Base-by-base conservation (phyloP, 2,797 vertebrate species). In the Anguilla megastoma region DNA sequence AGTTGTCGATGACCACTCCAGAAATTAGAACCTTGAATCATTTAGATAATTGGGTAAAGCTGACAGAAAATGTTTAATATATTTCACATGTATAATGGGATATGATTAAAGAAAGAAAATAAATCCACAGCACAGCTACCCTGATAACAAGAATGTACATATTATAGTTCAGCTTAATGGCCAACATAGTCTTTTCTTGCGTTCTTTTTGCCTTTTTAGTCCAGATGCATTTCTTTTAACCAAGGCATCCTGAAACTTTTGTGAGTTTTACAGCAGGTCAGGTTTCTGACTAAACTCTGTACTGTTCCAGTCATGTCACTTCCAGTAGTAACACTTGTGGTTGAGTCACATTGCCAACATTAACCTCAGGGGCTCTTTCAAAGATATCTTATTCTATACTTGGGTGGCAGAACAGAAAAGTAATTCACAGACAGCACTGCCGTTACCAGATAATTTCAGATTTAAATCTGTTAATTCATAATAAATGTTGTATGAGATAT, bases 1-100 rank as follows among this genome's bases (percentile, higher is more conserved):
- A 48, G 58, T 58, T 41, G 45, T 69, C 63, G 41, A 45, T 66
- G 63, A 48, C 58, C 58, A 85, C 84, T 66, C 52, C 30, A 85
- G n/a, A 60, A 58, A 48, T 24, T 66, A 86, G 66, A 50, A 86
- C 45, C 45, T 41, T 24, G 85, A 58, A 60, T 36, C n/a, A 66
- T 58, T 86, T 41, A 86, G 58, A 48, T 85, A 85, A 85, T 36
- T 66, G 58, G 36, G 16, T 85, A 85, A 56, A 66, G 33, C 84
- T 63, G 54, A 58, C 0, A 63, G 58, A 80, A 63, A 85, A 41
- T 85, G 30, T 85, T 33, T 36, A 30, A 63, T n/a, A 52, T 52
- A 52, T 12, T 12, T 52, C 10, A 52, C 10, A 52, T 52, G 7
- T 52, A 52, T 52, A 52, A 21, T 60, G 58, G 58, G 14, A 60